A percentile compares a stretch with the other conserved stretches of the same genome.
These are phyloP conservation scores for Pseudomyrmex sp. DNA, from an alignment of 1,140 invertebrate genomes.

Conservation along the genomic window DNA sequence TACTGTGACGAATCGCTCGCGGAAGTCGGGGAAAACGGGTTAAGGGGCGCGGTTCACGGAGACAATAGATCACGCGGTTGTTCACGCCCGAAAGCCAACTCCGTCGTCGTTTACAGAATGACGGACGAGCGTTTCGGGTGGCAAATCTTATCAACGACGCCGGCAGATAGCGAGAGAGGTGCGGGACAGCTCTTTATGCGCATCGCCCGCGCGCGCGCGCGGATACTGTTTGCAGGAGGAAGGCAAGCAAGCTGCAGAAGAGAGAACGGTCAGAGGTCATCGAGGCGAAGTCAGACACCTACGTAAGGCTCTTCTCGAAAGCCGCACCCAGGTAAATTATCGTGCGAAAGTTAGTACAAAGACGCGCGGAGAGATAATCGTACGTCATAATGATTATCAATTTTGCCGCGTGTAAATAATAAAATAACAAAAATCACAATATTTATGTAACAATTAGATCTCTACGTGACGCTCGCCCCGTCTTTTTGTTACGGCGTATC, in stretches of 20 bases:
- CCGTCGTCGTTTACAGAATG: constrained; percentile 44
- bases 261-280: constrained; percentile 45
- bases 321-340: constrained; percentile 41
- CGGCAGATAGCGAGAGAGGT: constrained; percentile 16
- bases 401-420: background rate
- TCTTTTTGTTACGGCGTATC: background rate
- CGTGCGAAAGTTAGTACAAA: constrained; percentile 40
- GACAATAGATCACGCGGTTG: constrained; percentile 28
- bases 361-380: constrained; percentile 9
- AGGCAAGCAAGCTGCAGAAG: background rate
- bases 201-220: background rate
- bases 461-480: background rate
- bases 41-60: constrained; percentile 19
- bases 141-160: constrained; percentile 61
- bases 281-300: constrained; percentile 52
- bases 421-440: background rate
- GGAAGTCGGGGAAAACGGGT: constrained; percentile 57
- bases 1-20: constrained; percentile 64
- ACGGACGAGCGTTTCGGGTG: constrained; percentile 52
- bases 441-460: background rate
- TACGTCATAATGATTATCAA: constrained; percentile 24
- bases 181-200: constrained; percentile 25
- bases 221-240: background rate
- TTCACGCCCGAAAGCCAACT: constrained; percentile 15
- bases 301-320: constrained; percentile 23